A percentile compares a stretch with the other conserved stretches of the same genome.
Evolutionary conservation across 2,888 invertebrate genomes (phyloP).

Genomic region (Nomada lathburiana): DNA sequence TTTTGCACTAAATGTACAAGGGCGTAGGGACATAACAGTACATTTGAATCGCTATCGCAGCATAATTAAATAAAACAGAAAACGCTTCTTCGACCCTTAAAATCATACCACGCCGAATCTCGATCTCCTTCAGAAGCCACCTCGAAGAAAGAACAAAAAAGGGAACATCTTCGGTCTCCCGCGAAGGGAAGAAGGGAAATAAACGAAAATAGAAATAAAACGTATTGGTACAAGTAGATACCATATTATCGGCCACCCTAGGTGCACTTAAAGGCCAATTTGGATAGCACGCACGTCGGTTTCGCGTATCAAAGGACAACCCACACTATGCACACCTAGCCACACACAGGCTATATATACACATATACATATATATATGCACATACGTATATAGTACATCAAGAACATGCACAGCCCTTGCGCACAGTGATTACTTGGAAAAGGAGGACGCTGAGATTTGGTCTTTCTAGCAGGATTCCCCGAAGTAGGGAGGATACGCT

Average conservation of each 20-base stretch:
- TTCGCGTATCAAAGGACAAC: conserved; percentile 53
- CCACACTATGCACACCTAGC: background rate
- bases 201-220: background rate
- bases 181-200: background rate
- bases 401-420: too few relatives aligned
- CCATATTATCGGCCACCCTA: background rate
- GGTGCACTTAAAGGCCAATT: conserved; percentile 30
- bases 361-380: background rate
- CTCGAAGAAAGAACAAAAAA: too few relatives aligned
- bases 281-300: conserved; percentile 23
- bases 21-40: too few relatives aligned
- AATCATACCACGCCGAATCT: too few relatives aligned
- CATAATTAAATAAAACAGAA: too few relatives aligned
- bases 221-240: background rate
- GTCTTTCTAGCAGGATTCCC: conserved; percentile 65
- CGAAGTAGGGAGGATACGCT: conserved; percentile 57
- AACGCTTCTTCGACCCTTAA: too few relatives aligned
- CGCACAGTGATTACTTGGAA: conserved; percentile 59
- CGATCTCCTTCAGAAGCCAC: too few relatives aligned
- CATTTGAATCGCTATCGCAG: too few relatives aligned
- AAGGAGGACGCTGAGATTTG: conserved; percentile 66
- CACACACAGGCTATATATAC: background rate
- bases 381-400: background rate
- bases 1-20: too few relatives aligned
- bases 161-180: background rate